Conservation (phyloP, 2,113 vertebrate species). For the Ovibos moschatus region DNA sequence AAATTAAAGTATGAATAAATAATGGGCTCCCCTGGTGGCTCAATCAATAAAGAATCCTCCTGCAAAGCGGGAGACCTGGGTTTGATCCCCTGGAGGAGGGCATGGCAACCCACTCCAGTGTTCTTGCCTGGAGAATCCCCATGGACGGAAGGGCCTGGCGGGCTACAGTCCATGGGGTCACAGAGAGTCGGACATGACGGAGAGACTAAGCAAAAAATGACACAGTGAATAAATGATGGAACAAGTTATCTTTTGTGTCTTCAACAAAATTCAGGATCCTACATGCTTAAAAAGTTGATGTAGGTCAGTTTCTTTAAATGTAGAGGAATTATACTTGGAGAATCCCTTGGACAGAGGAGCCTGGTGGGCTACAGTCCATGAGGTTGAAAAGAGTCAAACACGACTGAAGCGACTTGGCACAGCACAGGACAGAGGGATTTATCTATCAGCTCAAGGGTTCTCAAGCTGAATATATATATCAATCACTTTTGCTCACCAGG, state of each 20-base stretch:
- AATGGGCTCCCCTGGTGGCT: background rate
- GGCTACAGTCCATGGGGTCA: background rate
- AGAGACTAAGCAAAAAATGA: fast-evolving
- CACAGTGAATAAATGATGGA: background rate
- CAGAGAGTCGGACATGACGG: background rate
- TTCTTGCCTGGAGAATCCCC: background rate
- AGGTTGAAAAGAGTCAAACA: background rate
- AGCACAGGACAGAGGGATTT: background rate
- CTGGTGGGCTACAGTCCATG: background rate
- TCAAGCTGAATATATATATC: background rate
- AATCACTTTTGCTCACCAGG: background rate
- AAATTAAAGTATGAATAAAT: background rate
- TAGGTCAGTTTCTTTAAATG: background rate
- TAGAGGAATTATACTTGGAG: background rate
- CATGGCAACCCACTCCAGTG: background rate
- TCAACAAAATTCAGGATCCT: background rate
- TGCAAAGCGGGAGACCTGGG: background rate
- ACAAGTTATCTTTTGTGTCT: background rate
- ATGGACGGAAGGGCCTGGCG: fast-evolving
- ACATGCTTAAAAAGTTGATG: background rate
- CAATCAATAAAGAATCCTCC: background rate
- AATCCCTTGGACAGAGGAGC: background rate
- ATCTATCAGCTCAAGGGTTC: background rate
- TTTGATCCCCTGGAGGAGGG: background rate
- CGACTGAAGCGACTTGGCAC: fast-evolving